These are phyloP conservation scores for Arctopsyche grandis DNA, from an alignment of 1,140 invertebrate species.

Conservation along the genomic window DNA sequence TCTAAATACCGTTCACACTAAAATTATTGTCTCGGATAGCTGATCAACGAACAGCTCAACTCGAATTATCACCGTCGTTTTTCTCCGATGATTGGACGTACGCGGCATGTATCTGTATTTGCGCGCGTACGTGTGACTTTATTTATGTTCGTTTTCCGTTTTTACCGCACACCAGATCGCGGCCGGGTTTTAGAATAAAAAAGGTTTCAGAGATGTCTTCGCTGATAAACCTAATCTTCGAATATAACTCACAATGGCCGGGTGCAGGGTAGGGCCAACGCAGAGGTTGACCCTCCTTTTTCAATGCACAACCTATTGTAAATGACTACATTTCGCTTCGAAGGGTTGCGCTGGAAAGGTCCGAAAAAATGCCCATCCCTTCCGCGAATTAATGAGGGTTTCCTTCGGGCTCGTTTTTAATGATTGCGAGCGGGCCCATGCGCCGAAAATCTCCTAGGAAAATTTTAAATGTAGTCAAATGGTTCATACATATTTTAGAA, in stretches of 20 bases:
- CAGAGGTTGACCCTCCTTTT: conserved; percentile 23
- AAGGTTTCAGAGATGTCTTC: conserved; percentile 29
- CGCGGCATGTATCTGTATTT: not conserved
- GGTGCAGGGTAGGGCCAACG: not conserved
- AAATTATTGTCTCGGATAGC: too few species aligned
- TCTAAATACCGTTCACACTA: too few species aligned
- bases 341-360: not conserved
- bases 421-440: conserved; percentile 13
- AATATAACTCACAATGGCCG: conserved; percentile 36
- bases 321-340: conserved; percentile 22
- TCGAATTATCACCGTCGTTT: not conserved
- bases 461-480: too few species aligned
- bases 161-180: conserved; percentile 2
- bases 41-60: too few species aligned
- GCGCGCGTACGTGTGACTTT: not conserved
- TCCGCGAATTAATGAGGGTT: conserved; percentile 21
- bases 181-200: not conserved
- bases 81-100: not conserved
- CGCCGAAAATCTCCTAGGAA: not conserved
- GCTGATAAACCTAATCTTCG: conserved; percentile 47
- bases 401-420: conserved; percentile 10
- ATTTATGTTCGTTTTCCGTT: not conserved
- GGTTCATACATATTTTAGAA: too few species aligned
- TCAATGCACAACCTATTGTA: conserved; percentile 26
- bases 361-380: conserved; percentile 13